Evolutionary conservation across 2,888 invertebrate species (phyloP), one percentile per base, ranked within the genome.

Genomic region (Rhabditoides inermis): DNA sequence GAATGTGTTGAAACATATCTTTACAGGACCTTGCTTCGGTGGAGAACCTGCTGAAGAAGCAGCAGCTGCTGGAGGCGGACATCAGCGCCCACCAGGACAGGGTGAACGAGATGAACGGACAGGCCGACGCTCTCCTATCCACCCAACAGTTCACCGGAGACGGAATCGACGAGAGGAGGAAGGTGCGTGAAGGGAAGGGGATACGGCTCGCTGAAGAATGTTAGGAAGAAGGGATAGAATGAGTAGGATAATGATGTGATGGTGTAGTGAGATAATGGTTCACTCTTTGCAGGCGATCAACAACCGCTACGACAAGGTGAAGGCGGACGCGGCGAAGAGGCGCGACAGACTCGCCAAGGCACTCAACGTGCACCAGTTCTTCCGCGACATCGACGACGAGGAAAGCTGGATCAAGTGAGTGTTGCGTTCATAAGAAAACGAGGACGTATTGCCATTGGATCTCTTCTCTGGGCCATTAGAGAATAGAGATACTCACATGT

Each of bases 311-410:
- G 90, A 90, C 79, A 53, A 66, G 32, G 73, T 76, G 45, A 69
- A 68, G 60, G 88, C 87, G 77, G 82, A 92, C 68, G 90, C 92
- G 47, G 88, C 88, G 41, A 88, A 91, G 76, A 84, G 95, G 44
- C 88, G 91, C 75, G 87, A 88, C 7, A 83, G 90, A 30, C 83
- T 98, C 55, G 88, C 90, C 78, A 95, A 98, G 80, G 94, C 95
- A 39, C 88, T 92, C 77, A 94, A 92, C 5, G 83, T 98, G 77
- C 95, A 98, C 79, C 95, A 98, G 81, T 98, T 98, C 86, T 90
- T 95, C 84, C 82, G 95, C 50, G 95, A 98, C 77, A 92, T 98
- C 77, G 95, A 95, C 60, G 95, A 98, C 77, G 95, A 98, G 81
- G 95, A 98, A 80, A 90, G 91, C 6, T 98, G 95, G 95, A 95